Evolutionary conservation across 1,140 invertebrate genomes (phyloP).

Genomic region (Andrena cerasifolii): DNA sequence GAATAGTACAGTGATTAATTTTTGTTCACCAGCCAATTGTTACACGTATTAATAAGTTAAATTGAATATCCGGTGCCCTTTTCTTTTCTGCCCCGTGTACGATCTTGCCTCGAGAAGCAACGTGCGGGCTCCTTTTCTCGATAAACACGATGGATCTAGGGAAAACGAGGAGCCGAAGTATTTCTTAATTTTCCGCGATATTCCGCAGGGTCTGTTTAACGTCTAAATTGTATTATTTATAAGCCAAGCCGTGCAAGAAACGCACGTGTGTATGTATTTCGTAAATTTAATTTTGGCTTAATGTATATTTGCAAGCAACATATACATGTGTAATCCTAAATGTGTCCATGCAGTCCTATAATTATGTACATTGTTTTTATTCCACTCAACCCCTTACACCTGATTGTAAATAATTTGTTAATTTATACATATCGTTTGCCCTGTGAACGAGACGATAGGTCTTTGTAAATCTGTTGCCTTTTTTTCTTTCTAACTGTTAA

Average conservation of each 20-base stretch:
- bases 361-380: conserved; percentile 34
- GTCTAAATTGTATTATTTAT: conserved; percentile 42
- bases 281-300: conserved; percentile 55
- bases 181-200: conserved; percentile 6
- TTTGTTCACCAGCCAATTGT: conserved; percentile 54
- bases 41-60: conserved; percentile 47
- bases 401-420: neutral
- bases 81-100: neutral
- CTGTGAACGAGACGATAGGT: neutral
- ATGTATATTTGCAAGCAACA: conserved; percentile 24
- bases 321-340: conserved; percentile 33
- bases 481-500: neutral
- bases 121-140: neutral
- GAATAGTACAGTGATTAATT: conserved; percentile 45
- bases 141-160: neutral
- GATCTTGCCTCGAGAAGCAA: neutral
- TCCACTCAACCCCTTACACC: neutral
- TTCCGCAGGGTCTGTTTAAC: neutral
- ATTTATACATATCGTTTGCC: neutral
- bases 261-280: conserved; percentile 19
- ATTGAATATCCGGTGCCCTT: conserved; percentile 27
- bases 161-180: neutral
- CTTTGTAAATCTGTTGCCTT: neutral
- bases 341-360: conserved; percentile 9
- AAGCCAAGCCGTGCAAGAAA: conserved; percentile 24